Evolutionary conservation across 2,113 vertebrate genomes (phyloP), one percentile per base, ranked within the genome.

Genomic region (Stegostoma tigrinum): DNA sequence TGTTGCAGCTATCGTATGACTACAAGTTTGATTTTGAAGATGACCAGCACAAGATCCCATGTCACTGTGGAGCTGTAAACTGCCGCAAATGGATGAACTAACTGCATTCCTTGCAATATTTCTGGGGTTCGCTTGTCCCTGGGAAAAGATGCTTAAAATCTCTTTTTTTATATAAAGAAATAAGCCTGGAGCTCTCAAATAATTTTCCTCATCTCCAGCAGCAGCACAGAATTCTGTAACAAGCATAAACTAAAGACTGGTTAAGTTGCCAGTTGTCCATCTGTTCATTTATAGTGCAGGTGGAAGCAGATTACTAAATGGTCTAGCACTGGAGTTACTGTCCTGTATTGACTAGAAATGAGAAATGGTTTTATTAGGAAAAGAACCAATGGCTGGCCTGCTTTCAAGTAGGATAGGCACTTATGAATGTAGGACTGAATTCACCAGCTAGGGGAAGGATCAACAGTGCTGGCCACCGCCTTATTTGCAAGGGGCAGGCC

Each of bases 11-110:
- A 96, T 98, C 97, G 96, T 99, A 99, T 0, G 99, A 99, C 97
- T 99, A 99, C 30, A 99, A 99, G 97, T 99, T 99, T n/a, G 99
- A 99, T 97, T 98, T 99, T 95, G 99, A 99, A 97, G 99, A 99
- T 14, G 99, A 99, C 97, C 99, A 99, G 97, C 99, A 99, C 97
- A 99, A 99, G 98, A 99, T 99, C 96, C 98, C 99, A 1, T 99
- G 99, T 98, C 99, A 99, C 98, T 99, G 99, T 97, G 98, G 99
- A 96, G 98, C 99, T 21, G 98, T 99, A 61, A 99, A 99, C 98
- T 99, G 99, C 97, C 98, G 98, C 95, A 99, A 99, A 97, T 99
- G 99, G 99, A 99, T 99, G 99, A 99, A 99, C 98, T 99, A 97
- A 98, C 96, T 80, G 97, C 98, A 98, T 97, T 98, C 98, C 98